A percentile compares a stretch with the other conserved stretches of the same genome.
Conservation (phyloP, 2,888 invertebrate genomes). For the Rhopalosiphum nymphaeae region DNA sequence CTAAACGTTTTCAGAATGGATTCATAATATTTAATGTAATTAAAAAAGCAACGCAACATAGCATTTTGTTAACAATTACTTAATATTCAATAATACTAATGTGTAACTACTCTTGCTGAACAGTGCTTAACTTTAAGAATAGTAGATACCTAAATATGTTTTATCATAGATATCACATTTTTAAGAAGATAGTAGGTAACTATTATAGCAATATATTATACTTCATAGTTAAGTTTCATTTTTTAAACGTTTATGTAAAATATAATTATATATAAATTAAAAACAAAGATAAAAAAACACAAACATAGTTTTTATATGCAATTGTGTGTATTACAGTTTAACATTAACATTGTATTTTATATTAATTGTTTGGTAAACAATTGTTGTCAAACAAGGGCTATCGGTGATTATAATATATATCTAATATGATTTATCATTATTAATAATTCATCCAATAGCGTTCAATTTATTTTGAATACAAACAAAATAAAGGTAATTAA, state of each 20-base stretch:
- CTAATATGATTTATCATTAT: slow-evolving; percentile 37
- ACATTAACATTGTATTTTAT: not conserved
- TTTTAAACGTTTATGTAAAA: not conserved
- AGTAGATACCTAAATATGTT: not conserved
- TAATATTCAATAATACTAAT: not conserved
- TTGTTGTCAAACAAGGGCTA: slow-evolving; percentile 27
- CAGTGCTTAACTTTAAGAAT: not conserved
- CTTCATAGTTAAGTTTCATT: not conserved
- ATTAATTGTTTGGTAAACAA: not conserved
- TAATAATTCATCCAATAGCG: slow-evolving; percentile 45
- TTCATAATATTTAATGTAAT: not conserved
- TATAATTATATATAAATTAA: not conserved
- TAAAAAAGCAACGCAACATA: not conserved
- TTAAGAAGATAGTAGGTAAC: not conserved
- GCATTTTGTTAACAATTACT: not conserved
- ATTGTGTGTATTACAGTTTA: not conserved
- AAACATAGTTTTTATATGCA: not conserved
- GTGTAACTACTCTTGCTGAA: not conserved
- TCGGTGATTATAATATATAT: slow-evolving; percentile 29
- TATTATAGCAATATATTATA: not conserved
- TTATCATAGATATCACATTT: not conserved
- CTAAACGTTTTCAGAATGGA: not conserved
- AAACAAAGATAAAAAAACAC: not conserved
- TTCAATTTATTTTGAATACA: slow-evolving; percentile 4
- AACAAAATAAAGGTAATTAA: slow-evolving; percentile 13